These are phyloP conservation scores for Formica exsecta DNA, from an alignment of 1,140 invertebrate genomes.

Conservation along the genomic window DNA sequence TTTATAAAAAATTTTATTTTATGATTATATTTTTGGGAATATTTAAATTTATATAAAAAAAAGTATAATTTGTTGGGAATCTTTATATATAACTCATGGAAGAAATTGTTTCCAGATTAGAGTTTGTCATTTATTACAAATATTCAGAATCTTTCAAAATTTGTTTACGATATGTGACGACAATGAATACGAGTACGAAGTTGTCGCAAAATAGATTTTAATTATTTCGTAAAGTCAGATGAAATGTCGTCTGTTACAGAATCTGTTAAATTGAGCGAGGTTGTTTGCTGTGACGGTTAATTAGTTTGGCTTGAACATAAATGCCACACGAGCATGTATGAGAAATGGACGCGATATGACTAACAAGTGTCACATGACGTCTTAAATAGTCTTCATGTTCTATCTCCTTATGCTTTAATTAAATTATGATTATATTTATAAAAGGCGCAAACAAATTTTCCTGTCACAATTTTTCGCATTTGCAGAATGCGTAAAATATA, in stretches of 20 bases:
- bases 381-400: not conserved
- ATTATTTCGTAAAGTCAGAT: not conserved
- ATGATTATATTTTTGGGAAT: not conserved
- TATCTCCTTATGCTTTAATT: slow-evolving; percentile 13
- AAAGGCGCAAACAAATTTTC: not conserved
- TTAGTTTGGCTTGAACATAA: not conserved
- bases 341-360: slow-evolving; percentile 7
- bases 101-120: not conserved
- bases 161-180: not conserved
- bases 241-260: not conserved
- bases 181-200: not conserved
- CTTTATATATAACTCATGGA: not conserved
- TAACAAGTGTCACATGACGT: not conserved
- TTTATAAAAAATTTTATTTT: too few species aligned
- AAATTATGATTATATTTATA: not conserved
- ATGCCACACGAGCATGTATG: not conserved
- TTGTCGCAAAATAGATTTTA: slow-evolving; percentile 16
- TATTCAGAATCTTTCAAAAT: not conserved
- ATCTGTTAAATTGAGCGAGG: slow-evolving; percentile 18
- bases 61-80: not conserved
- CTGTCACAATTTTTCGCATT: not conserved
- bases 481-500: not conserved
- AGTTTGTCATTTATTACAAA: not conserved
- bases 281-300: slow-evolving; percentile 28
- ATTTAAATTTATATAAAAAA: not conserved